Conservation (phyloP, 1,140 invertebrate species). For the Drosophila melanica region DNA sequence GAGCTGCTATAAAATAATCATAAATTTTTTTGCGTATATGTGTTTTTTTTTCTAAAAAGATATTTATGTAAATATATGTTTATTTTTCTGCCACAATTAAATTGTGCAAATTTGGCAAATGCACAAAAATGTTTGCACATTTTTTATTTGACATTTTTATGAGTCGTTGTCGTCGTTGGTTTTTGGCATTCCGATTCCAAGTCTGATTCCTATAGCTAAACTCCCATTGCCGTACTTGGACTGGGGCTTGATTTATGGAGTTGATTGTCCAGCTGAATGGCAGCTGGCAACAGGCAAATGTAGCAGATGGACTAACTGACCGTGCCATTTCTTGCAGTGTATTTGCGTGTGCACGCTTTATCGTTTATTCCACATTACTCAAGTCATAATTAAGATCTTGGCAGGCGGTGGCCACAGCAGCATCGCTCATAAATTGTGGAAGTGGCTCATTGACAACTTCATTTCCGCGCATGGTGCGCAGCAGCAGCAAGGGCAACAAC, state of each 20-base stretch:
- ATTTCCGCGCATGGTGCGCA: slow-evolving; percentile 76
- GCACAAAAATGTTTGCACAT: slow-evolving; percentile 78
- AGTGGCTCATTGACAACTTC: slow-evolving; percentile 82
- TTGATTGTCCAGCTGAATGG: slow-evolving; percentile 61
- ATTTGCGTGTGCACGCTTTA: slow-evolving; percentile 79
- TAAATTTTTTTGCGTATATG: slow-evolving; percentile 61
- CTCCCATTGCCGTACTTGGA: slow-evolving; percentile 20
- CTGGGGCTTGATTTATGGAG: slow-evolving; percentile 66
- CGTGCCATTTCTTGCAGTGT: slow-evolving; percentile 58
- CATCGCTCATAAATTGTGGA: slow-evolving; percentile 81
- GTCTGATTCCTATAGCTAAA: slow-evolving; percentile 11
- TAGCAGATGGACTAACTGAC: background rate
- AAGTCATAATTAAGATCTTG: slow-evolving; percentile 82
- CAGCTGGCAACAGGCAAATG: slow-evolving; percentile 41
- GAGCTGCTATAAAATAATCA: slow-evolving; percentile 75
- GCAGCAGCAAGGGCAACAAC: slow-evolving; percentile 45
- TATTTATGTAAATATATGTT: no score
- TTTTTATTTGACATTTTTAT: slow-evolving; percentile 78
- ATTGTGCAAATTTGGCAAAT: slow-evolving; percentile 80
- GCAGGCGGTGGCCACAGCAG: slow-evolving; percentile 61
- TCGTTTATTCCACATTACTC: slow-evolving; percentile 80
- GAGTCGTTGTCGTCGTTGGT: slow-evolving; percentile 54
- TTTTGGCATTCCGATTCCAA: slow-evolving; percentile 40
- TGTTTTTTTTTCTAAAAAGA: slow-evolving; percentile 38
- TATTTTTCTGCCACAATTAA: slow-evolving; percentile 65